These are phyloP conservation scores for Takifugu rubripes DNA, from an alignment of 2,797 vertebrate species.

Conservation along the genomic window DNA sequence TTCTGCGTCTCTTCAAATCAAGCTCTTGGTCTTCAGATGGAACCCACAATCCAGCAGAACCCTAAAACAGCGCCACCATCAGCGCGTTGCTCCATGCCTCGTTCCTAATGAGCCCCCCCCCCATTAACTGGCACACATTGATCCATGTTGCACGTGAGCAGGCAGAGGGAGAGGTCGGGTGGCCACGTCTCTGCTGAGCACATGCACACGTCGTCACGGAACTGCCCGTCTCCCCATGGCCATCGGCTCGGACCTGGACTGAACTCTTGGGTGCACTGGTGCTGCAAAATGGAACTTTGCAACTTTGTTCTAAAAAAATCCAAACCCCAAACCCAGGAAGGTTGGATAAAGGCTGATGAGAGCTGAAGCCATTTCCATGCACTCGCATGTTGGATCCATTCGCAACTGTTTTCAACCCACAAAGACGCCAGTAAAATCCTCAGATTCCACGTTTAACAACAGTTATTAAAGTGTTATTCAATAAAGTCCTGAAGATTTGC, in stretches of 20 bases:
- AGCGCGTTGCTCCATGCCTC: slow-evolving; percentile 55
- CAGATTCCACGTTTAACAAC: too few species aligned
- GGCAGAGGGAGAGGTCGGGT: slow-evolving; percentile 67
- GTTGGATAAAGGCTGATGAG: too few species aligned
- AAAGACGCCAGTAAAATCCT: too few species aligned
- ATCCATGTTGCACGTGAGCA: slow-evolving; percentile 73
- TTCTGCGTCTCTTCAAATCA: not conserved
- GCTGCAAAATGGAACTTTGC: too few species aligned
- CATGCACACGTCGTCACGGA: slow-evolving; percentile 47
- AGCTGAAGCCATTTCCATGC: too few species aligned
- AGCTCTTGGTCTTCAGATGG: slow-evolving; percentile 18
- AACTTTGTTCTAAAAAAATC: too few species aligned
- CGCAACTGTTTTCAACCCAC: too few species aligned
- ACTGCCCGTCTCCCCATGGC: slow-evolving; percentile 29
- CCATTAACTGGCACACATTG: slow-evolving; percentile 75
- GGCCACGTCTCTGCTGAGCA: slow-evolving; percentile 48
- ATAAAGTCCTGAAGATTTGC: too few species aligned
- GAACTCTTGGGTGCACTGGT: slow-evolving; percentile 15
- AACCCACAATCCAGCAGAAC: slow-evolving; percentile 40
- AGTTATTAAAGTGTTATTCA: too few species aligned
- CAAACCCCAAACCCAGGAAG: too few species aligned
- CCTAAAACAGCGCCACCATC: slow-evolving; percentile 44
- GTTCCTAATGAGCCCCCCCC: slow-evolving; percentile 73
- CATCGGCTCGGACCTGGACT: slow-evolving; percentile 22
- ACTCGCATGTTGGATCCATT: too few species aligned